A percentile compares a stretch with the other conserved stretches of the same genome.
Evolutionary conservation across 1,140 invertebrate species (phyloP).

Genomic region (Archivesica marissinica): DNA sequence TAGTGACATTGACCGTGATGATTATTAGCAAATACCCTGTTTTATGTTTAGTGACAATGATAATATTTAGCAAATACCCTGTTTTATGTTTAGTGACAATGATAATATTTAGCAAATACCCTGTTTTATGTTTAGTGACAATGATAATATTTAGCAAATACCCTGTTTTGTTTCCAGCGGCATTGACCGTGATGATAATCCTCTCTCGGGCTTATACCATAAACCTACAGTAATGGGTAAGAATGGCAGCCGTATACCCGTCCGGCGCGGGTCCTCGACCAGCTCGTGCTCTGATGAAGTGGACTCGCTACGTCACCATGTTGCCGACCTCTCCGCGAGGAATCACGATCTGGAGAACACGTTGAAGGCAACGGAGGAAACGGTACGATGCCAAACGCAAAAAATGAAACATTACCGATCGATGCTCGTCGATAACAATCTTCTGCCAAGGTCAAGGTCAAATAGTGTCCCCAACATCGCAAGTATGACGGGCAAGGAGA

Average conservation of each 20-base stretch:
- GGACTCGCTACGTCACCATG: neutral
- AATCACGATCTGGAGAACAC: slow-evolving; percentile 36
- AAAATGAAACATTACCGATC: slow-evolving; percentile 55
- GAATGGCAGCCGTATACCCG: slow-evolving; percentile 40
- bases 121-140: no score
- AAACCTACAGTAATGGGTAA: neutral
- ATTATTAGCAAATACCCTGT: no score
- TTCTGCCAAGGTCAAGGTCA: slow-evolving; percentile 42
- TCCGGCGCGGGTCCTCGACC: neutral
- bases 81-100: no score
- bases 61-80: no score
- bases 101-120: no score
- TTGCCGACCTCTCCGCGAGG: slow-evolving; percentile 20
- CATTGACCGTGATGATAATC: slow-evolving; percentile 4
- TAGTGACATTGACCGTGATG: no score
- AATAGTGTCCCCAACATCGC: slow-evolving; percentile 30
- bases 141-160: no score
- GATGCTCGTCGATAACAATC: slow-evolving; percentile 41
- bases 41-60: no score
- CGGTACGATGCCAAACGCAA: slow-evolving; percentile 48
- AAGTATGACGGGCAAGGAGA: neutral
- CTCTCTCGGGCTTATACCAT: neutral
- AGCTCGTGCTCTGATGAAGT: neutral
- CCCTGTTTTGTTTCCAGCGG: no score
- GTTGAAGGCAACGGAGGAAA: slow-evolving; percentile 53